Base-by-base conservation (phyloP, 2,797 vertebrate species). In the Arnoldichthys spilopterus region DNA sequence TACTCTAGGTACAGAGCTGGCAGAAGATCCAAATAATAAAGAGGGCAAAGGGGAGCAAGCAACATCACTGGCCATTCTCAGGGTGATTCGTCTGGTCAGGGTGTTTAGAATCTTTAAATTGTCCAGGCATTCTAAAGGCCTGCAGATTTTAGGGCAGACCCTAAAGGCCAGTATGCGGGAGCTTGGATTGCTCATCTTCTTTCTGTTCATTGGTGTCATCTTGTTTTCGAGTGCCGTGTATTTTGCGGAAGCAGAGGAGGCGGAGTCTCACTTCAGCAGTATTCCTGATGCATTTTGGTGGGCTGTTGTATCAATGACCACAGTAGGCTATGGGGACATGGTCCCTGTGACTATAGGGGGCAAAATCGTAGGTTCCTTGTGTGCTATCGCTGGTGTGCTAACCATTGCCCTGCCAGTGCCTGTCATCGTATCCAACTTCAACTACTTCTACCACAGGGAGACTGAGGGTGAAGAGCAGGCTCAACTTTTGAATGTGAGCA, bases 401-500 rank as follows among this genome's bases (percentile, higher is more conserved):
- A 99, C 98, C 89, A 99, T 99, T 93, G 98, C 98, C 76, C 96
- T 99, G 88, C 98, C 98, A 85, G 98, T 99, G 90, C 98, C 98
- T 93, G 98, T 99, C 93, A 99, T 99, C 84, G 98, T 99, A 90
- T 99, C 98, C 95, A 99, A 99, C 94, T 99, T 99, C 95, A 99
- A 99, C 94, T 99, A 99, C 96, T 99, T 99, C 95, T 99, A 99
- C 95, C 98, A 99, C 94, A 94, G 97, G 92, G 98, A 99, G 94
- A 98, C 97, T 66, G 98, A 99, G 91, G 97, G 97, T 91, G 98
- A 99, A 89, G 98, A 99, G 91, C 97, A 99, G 94, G 97, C 97
- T 89, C 96, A 98, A 92, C 93, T 98, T 84, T 96, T 99, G 89
- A 98, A 98, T 1, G 96, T 99, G 91, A 99, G 97, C 86, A 96